A percentile compares a stretch with the other conserved stretches of the same genome.
phyloP scores from a whole-genome alignment of 2,113 vertebrate genomes.

The Bettongia penicillata region DNA sequence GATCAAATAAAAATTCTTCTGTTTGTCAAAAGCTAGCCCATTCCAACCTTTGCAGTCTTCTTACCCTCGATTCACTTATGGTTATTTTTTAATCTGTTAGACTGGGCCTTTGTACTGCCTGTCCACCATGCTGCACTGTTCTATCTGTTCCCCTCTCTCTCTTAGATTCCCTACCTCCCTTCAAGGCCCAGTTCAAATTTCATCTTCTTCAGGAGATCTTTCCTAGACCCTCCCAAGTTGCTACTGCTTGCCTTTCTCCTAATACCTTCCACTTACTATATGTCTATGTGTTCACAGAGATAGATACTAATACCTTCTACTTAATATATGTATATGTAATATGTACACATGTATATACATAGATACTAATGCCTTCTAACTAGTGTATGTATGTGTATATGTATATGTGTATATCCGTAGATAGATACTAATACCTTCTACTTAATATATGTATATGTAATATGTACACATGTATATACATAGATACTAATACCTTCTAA shows the following conservation, averaged over 20 bases:
- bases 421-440: no score
- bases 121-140: background rate
- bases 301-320: no score
- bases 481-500: no score
- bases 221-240: background rate
- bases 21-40: background rate
- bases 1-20: background rate
- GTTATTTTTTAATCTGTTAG: background rate
- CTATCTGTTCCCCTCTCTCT: background rate
- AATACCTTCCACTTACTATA: no score
- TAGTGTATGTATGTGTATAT: no score
- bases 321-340: no score
- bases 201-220: background rate
- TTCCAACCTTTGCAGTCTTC: constrained; percentile 4
- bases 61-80: background rate
- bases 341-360: no score
- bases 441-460: no score
- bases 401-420: no score
- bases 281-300: no score
- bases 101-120: background rate
- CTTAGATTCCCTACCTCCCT: fast-evolving
- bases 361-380: no score
- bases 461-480: no score
- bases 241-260: background rate
- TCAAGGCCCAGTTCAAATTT: background rate